Evolutionary conservation across 2,888 invertebrate species (phyloP), one percentile per base, ranked within the genome.

Genomic region (Stenichneumon culpator): DNA sequence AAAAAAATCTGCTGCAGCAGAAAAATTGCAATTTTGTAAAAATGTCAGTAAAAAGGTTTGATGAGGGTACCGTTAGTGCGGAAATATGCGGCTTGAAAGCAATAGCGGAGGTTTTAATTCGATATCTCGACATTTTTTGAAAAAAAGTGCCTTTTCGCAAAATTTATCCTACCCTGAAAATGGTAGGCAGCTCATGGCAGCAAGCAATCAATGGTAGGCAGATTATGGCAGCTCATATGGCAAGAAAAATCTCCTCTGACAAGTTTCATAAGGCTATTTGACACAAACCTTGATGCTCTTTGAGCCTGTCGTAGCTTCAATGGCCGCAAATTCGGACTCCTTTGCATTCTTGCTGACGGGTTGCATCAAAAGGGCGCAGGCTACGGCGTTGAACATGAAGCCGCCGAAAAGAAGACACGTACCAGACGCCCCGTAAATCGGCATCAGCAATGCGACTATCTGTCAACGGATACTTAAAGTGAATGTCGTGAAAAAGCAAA

Each of bases 311-410:
- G n/a, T 1, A 4, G 39, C 4, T 25, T 73, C 52, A 11, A 69
- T 63, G 28, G n/a, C 72, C 32, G 75, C 74, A n/a, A 32, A 83
- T 36, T 78, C 68, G 75, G 91, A 92, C 84, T 92, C 91, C 88
- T 94, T 95, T 5, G 95, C 94, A 91, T 97, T 97, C 97, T 96
- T 96, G 92, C 96, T 96, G 0, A 97, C 97, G 2, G 97, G 97
- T 90, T 97, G 97, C 63, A 97, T 94, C 74, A 97, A 93, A 81
- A 96, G 94, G 3, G 97, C 95, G 87, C 96, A 96, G 32, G 96
- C 96, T 72, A 97, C 93, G 0, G 96, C 95, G 90, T 97, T 96
- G 78, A 97, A 94, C 1, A 96, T 95, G 82, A 97, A 94, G 3
- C 95, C 97, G 22, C 96, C 95, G 88, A 97, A 95, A 36, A 97